Base-by-base conservation (phyloP, 1,140 invertebrate genomes). In the Lasaia peninsularis region DNA sequence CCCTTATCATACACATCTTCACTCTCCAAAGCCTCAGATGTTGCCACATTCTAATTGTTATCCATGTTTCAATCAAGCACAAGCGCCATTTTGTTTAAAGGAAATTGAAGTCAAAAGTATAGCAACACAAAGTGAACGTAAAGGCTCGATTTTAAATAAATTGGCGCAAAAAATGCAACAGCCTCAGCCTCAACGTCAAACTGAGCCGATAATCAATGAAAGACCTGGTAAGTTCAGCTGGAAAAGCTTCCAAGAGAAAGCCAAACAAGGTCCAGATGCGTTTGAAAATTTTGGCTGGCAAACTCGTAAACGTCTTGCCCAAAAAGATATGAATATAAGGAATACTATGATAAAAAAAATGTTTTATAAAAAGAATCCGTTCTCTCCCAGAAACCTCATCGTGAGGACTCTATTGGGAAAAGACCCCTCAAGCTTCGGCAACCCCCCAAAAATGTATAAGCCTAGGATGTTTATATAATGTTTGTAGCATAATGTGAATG, bases 91-190 rank as follows among this genome's bases (percentile, higher is more conserved):
- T 3, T 88, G 80, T 57, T 66, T 88, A 3, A 88, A 80, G 69
- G 82, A 88, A 69, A 72, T 88, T 24, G 85, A 86, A 76, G 82
- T 88, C 0, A 86, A 85, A 65, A 88, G 80, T 55, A 78, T 69
- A 28, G 78, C 65, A 9, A 86, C 77, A 0, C 85, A 88, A 52
- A 88, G 82, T 52, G 79, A 77, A 14, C 73, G 71, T 35, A 84
- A 76, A 48, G 70, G 75, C 52, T 73, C 78, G 8, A 64, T 88
- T 5, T 73, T 85, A 6, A 52, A 64, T 18, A 82, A 77, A 33
- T 69, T 86, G 44, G 69, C 62, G 5, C 74, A 71, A 4, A 85
- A 76, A 59, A 64, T 28, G 32, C 16, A 34, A 35, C 62, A 50
- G 16, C 51, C 49, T 18, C n/a, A 51, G 11, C 33, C 14, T 31